Evolutionary conservation across 2,113 vertebrate species (phyloP), one percentile per base, ranked within the genome.

Genomic region (Fregetta grallaria): DNA sequence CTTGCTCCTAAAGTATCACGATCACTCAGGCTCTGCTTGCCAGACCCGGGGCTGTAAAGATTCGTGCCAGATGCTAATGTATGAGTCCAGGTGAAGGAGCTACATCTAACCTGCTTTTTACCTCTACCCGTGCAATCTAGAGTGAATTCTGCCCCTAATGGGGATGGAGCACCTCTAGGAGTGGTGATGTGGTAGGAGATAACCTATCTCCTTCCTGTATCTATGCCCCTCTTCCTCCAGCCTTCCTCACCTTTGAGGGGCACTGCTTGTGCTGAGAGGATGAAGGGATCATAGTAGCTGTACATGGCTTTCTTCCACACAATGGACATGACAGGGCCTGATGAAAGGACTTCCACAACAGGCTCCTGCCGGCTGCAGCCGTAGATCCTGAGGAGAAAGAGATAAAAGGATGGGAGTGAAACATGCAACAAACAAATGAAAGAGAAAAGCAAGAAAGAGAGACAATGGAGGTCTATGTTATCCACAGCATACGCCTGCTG

Each of bases 291-390:
- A 6, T 98, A 98, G 97, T 99, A 98, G 96, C 98, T 99, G 97
- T 99, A 98, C 83, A 98, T 97, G n/a, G 98, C 99, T 97, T 99
- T 99, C 96, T 99, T 99, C 99, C 99, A 99, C 78, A 99, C 97
- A 82, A 99, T 96, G 0, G 99, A 98, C 99, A 99, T 99, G 97
- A 98, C 95, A 6, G 98, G 97, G 10, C 98, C 98, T 1, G 99
- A 99, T 0, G 99, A 99, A 91, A 99, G 91, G 30, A 99, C 97
- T 74, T 98, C 98, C 62, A 99, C 97, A 16, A 98, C 55, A 0
- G 97, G 98, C 92, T 99, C 99, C 75, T 98, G 98, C 40, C 98
- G 97, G 89, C 98, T 99, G 98, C 99, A 99, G 86, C 99, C 99
- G 0, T 99, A 99, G 83, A 99, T 97, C 73, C 99, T 99, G 86